These are phyloP conservation scores for Campoletis raptor DNA, from an alignment of 2,888 invertebrate genomes.

Conservation along the genomic window DNA sequence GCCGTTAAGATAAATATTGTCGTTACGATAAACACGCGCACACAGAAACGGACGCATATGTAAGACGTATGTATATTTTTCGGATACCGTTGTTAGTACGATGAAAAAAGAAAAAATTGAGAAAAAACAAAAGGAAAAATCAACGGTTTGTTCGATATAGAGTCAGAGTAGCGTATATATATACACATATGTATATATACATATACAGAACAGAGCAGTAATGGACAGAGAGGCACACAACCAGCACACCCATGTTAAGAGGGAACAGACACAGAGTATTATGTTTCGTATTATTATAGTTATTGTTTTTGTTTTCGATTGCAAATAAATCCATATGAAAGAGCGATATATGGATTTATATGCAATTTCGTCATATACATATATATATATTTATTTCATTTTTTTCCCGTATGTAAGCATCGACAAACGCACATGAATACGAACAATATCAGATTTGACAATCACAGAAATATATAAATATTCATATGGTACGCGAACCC, in stretches of 20 bases:
- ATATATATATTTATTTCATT: conserved; percentile 33
- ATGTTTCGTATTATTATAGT: conserved; percentile 23
- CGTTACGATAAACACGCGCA: conserved; percentile 38
- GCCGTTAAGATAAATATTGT: conserved; percentile 32
- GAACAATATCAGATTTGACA: conserved; percentile 70
- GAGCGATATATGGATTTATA: conserved; percentile 70
- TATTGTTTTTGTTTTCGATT: conserved; percentile 53
- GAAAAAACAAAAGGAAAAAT: conserved; percentile 32
- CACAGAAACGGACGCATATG: conserved; percentile 52
- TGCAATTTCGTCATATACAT: conserved; percentile 32
- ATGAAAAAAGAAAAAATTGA: conserved; percentile 53
- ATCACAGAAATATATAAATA: conserved; percentile 65
- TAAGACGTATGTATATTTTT: conserved; percentile 35
- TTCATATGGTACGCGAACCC: conserved; percentile 56
- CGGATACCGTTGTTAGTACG: conserved; percentile 74
- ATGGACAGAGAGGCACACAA: conserved; percentile 85
- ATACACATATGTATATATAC: conserved; percentile 7
- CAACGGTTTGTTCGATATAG: conserved; percentile 65
- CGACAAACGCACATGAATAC: conserved; percentile 75
- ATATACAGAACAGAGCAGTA: conserved; percentile 81
- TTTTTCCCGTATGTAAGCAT: conserved; percentile 70
- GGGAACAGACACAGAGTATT: conserved; percentile 75
- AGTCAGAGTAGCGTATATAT: conserved; percentile 48
- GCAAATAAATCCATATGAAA: conserved; percentile 73
- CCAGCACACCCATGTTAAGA: conserved; percentile 83